Base-by-base conservation (phyloP, 2,888 invertebrate species). In the Lycia hirtaria region DNA sequence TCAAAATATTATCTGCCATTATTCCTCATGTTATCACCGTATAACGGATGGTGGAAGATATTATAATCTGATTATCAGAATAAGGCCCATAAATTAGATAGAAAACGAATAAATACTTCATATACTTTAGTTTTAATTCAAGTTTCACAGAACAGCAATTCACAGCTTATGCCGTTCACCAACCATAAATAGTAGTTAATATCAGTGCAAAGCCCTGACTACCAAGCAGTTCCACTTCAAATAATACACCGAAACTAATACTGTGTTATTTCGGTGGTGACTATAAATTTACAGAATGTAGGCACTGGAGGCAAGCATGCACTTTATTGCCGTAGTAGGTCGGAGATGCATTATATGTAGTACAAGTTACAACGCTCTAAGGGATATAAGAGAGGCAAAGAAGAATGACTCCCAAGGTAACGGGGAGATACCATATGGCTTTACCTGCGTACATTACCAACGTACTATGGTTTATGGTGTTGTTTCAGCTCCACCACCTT, bases 371-470 rank as follows among this genome's bases (percentile, higher is more conserved):
- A 52, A 69, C 66, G 73, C 78, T 81, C 78, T 70, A 73, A 73
- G 83, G 78, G 78, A 77, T 68, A 68, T 73, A 70, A 47, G 47
- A 47, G 24, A 35, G 35, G 22, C 61, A 57, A 67, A 73, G 78
- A 81, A 78, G 79, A 80, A 87, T 81, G 73, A 76, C 71, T 85
- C 83, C 84, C 83, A 73, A 75, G 81, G 75, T 64, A 79, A 78
- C 73, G 76, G 78, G 80, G 75, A 68, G 72, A 67, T 65, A 57
- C 50, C 59, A 52, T 58, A 62, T 55, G 45, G 58, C 62, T 65
- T 62, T 60, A 67, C 52, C 48, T 57, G 43, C 58, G 60, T 56
- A 44, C 49, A 24, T 50, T 50, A 59, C 38, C 38, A 45, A 47
- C 51, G 49, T 53, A 43, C 47, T 45, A 48, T 64, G 48, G 60